A percentile compares a stretch with the other conserved stretches of the same genome.
Evolutionary conservation across 2,797 vertebrate genomes (phyloP).

Genomic region (Aplochiton taeniatus): DNA sequence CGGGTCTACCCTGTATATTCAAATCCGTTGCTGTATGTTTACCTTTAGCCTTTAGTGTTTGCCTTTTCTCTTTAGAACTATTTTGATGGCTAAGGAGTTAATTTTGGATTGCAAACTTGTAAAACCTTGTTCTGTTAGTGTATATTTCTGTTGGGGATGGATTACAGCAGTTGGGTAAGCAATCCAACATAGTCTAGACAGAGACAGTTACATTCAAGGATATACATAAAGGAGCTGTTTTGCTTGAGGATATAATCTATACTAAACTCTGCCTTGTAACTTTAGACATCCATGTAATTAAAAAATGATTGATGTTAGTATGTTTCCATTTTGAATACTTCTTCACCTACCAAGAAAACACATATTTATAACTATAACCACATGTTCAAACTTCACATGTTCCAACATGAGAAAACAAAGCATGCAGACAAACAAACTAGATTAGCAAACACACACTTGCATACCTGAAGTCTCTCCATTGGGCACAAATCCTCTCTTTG

Average conservation of each 20-base stretch:
- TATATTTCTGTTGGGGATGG: not conserved
- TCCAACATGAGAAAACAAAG: not conserved
- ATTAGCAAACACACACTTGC: not conserved
- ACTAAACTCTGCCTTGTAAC: not conserved
- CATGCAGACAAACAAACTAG: not conserved
- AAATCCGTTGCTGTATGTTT: constrained; percentile 5
- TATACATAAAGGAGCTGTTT: not conserved
- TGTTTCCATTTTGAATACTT: not conserved
- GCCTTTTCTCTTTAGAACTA: not conserved
- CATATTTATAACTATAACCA: not conserved
- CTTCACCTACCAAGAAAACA: not conserved
- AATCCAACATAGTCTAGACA: constrained; percentile 34
- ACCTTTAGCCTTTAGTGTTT: not conserved
- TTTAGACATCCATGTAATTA: not conserved
- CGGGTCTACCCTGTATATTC: constrained; percentile 10
- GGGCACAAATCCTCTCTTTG: constrained; percentile 64
- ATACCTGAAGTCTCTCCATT: constrained; percentile 57
- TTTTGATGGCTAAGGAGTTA: not conserved
- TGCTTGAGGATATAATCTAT: constrained; percentile 7
- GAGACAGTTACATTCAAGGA: constrained; percentile 16
- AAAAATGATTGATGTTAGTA: constrained; percentile 3
- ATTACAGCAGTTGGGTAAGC: not conserved
- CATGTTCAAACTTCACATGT: not conserved
- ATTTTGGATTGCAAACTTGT: not conserved
- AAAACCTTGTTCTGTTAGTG: not conserved